phyloP scores from a whole-genome alignment of 2,113 vertebrate species.

The Isichthys henryi region DNA sequence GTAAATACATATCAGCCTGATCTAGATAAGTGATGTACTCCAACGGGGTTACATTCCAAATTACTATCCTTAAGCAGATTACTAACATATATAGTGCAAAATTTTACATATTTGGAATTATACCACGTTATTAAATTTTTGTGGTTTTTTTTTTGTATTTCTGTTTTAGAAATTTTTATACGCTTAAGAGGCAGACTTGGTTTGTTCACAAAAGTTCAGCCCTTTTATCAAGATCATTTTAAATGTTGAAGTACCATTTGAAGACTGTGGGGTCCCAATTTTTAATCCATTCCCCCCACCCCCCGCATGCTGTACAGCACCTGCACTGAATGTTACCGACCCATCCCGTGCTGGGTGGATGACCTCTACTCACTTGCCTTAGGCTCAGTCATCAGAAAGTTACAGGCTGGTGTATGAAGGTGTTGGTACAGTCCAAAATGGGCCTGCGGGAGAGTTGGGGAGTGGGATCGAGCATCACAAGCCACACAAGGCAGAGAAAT shows the following conservation, averaged over 20 bases:
- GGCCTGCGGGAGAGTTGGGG: not conserved
- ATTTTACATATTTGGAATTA: not conserved
- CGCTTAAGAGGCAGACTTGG: slow-evolving; percentile 3
- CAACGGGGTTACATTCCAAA: slow-evolving; percentile 40
- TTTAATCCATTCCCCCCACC: not conserved
- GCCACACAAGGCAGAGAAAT: not conserved
- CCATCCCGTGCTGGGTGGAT: not conserved
- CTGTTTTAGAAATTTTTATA: slow-evolving; percentile 40
- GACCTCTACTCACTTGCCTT: slow-evolving; percentile 40
- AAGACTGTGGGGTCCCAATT: not conserved
- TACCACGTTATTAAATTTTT: slow-evolving; percentile 33
- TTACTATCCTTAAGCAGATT: not conserved
- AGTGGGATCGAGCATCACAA: not conserved
- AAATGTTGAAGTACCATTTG: not conserved
- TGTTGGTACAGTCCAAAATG: not conserved
- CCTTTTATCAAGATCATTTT: slow-evolving; percentile 22
- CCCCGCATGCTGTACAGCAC: not conserved
- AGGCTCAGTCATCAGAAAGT: slow-evolving; percentile 14
- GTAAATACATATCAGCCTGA: slow-evolving; percentile 12
- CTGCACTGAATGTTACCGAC: slow-evolving; percentile 42
- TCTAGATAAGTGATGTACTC: slow-evolving; percentile 9
- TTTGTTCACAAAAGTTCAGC: slow-evolving; percentile 8
- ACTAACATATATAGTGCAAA: not conserved
- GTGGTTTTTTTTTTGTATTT: not conserved
- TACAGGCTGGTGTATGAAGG: not conserved